Conservation (phyloP, 2,113 vertebrate genomes). For the Emydura subglobosa region DNA sequence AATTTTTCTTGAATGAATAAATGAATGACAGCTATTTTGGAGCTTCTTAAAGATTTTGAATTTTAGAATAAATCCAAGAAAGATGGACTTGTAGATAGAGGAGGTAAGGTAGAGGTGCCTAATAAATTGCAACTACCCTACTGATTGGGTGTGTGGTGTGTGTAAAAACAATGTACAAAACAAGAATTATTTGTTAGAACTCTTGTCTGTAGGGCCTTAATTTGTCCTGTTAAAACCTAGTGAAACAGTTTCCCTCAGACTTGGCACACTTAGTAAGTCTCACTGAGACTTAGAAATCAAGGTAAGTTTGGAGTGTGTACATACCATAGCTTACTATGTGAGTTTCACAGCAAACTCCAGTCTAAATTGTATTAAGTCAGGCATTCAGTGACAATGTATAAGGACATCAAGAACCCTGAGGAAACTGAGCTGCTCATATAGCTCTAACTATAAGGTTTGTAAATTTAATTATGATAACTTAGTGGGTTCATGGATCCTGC, state of each 20-base stretch:
- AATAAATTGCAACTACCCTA: background rate
- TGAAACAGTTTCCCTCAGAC: background rate
- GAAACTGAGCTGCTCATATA: no score
- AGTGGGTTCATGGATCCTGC: no score
- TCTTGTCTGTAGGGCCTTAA: rapidly evolving
- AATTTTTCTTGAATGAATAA: no score
- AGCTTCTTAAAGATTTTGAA: background rate
- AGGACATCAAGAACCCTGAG: no score
- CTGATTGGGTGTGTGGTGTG: background rate
- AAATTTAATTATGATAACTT: no score
- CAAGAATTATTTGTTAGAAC: background rate
- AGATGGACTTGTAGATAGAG: background rate
- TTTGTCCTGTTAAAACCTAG: background rate
- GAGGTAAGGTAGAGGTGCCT: background rate
- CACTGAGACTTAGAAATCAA: background rate
- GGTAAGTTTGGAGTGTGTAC: rapidly evolving
- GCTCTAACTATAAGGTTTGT: no score
- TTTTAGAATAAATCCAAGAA: no score
- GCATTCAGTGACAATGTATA: no score
- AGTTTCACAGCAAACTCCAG: background rate
- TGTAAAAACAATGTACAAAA: background rate
- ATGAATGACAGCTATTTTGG: background rate
- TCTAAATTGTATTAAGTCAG: no score
- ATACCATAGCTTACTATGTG: background rate
- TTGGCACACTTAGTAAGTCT: rapidly evolving